Base-by-base conservation (phyloP, 1,140 invertebrate species). In the Brachionus paranguensis region DNA sequence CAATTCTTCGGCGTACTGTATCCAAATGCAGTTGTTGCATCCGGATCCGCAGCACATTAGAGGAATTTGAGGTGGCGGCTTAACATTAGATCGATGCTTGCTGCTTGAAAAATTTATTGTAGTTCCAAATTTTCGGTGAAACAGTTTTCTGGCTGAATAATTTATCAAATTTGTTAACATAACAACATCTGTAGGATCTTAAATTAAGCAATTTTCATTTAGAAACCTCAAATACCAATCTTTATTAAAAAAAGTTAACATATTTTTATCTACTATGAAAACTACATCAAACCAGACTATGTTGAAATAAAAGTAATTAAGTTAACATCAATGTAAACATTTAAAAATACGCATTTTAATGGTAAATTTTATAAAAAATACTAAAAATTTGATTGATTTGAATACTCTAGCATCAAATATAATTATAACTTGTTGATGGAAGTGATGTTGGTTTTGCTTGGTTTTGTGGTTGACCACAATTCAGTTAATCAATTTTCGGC, bases 21-120 rank as follows among this genome's bases (percentile, higher is more conserved):
- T 60, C 78, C 78, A 81, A 24, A 81, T 55, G 64, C 78, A 81
- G 24, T 60, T 64, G 8, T 24, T 43, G 33, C 78, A 81, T 6
- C 78, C 78, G 3, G 78, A 81, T 8, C 78, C 78, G 43, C 78
- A 81, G 45, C 78, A 81, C 20, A 81, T 47, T 5, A 68, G 14
- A 7, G 78, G 78, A 24, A 68, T n/a, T 81, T 81, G 33, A n/a
- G 78, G 78, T 50, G 41, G 41, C 0, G 17, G 11, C 50, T 50
- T 76, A n/a, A 47, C 12, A 50, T 47, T 24, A 14, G 45, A 20
- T 12, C 4, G 8, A 8, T 47, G 17, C n/a, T 74, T 45, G 37
- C 12, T 11, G 20, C 12, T 74, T 20, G 45, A 50, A 47, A 47
- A 50, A 6, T 43, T 41, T 12, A 20, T 1, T 7, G 7, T 72